Evolutionary conservation across 2,888 invertebrate genomes (phyloP).

Genomic region (Lasiommata megera): DNA sequence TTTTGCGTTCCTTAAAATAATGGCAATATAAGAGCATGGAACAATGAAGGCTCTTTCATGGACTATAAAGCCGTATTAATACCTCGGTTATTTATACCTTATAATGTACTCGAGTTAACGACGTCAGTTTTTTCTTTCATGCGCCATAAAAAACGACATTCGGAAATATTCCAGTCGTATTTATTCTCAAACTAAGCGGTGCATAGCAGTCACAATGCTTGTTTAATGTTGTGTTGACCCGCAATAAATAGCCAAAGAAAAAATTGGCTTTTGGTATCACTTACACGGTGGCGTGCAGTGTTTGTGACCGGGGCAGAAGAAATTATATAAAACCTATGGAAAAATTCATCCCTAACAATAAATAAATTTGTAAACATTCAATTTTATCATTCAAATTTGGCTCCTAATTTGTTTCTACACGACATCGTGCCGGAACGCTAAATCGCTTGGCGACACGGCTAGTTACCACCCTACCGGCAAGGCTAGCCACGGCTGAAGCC

Average conservation of each 20-base stretch:
- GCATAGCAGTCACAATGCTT: conserved; percentile 49
- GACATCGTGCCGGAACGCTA: no score
- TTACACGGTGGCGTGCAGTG: no score
- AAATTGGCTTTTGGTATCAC: not conserved
- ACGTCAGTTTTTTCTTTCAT: conserved; percentile 71
- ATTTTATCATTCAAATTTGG: no score
- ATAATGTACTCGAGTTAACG: conserved; percentile 79
- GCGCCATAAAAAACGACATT: conserved; percentile 73
- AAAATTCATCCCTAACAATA: no score
- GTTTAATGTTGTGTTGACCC: conserved; percentile 43
- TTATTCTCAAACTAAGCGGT: conserved; percentile 58
- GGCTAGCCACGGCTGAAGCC: no score
- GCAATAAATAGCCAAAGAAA: conserved; percentile 19
- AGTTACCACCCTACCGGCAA: no score
- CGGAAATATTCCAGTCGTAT: conserved; percentile 58
- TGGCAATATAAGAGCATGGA: not conserved
- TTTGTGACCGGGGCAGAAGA: no score
- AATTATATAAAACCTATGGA: no score
- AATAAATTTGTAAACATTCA: no score
- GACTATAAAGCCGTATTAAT: conserved; percentile 75
- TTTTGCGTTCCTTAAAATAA: not conserved
- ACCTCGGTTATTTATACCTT: conserved; percentile 74
- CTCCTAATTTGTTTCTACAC: no score
- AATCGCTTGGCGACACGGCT: no score
- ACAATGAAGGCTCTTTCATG: conserved; percentile 69